Conservation (phyloP, 2,888 invertebrate genomes). For the Microplitis manilae region DNA sequence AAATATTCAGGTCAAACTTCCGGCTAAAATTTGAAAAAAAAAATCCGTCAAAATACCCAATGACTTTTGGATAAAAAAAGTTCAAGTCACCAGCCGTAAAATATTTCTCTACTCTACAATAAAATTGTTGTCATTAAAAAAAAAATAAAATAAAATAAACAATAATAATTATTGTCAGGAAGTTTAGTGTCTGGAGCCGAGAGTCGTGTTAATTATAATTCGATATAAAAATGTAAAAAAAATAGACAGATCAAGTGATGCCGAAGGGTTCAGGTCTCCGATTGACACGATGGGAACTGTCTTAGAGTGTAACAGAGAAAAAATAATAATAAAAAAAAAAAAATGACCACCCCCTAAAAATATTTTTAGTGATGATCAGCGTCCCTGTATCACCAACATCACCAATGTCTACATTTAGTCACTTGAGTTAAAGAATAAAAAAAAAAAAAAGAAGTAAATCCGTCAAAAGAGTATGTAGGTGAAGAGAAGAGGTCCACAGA, state of each 20-base stretch:
- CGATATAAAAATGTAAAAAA: conserved; percentile 11
- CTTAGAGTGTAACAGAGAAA: conserved; percentile 24
- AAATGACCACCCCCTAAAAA: conserved; percentile 1
- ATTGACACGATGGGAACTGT: conserved; percentile 53
- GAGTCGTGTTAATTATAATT: conserved; percentile 24
- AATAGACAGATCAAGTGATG: conserved; percentile 34
- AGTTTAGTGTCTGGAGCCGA: conserved; percentile 8
- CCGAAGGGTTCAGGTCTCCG: conserved; percentile 47
- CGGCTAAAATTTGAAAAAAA: no score
- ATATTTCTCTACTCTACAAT: background rate
- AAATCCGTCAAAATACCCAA: no score
- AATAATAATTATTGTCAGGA: background rate
- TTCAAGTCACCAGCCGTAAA: no score
- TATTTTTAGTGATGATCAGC: background rate
- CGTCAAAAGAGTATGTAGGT: conserved; percentile 35
- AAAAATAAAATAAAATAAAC: background rate
- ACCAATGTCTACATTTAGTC: conserved; percentile 18
- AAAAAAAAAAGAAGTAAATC: conserved; percentile 44
- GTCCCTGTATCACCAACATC: background rate
- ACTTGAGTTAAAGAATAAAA: conserved; percentile 47
- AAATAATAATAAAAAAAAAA: conserved; percentile 21
- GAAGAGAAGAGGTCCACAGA: conserved; percentile 36
- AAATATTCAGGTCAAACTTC: no score
- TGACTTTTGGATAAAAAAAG: no score
- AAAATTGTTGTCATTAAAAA: background rate